Evolutionary conservation across 37 sponge, comb jelly and placozoan species (phyloP).

Genomic region (Chondrosia reniformis): DNA sequence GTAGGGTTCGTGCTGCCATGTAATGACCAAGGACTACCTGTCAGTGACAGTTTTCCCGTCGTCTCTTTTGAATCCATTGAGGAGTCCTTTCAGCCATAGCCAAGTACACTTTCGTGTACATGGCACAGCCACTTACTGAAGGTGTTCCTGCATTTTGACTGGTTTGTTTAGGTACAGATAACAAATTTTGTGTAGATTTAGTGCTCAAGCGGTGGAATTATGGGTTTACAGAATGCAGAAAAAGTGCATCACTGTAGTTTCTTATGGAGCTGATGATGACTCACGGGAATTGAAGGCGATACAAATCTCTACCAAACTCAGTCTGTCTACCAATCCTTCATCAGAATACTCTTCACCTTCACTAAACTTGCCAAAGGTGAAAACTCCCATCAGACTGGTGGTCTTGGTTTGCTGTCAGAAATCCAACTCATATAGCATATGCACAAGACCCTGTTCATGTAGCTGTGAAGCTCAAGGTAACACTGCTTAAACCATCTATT

Average conservation of each 20-base stretch:
- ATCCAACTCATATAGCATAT: slow-evolving; percentile 2
- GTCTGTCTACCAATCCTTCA: no score
- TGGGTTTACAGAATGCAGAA: slow-evolving; percentile 2
- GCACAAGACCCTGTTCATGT: slow-evolving; percentile 37
- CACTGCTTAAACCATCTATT: slow-evolving; percentile 32
- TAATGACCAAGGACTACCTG: slow-evolving; percentile 8
- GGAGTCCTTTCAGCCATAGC: slow-evolving; percentile 7
- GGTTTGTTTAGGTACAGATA: slow-evolving; percentile 32
- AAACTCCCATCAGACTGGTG: not conserved
- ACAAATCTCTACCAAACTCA: slow-evolving; percentile 3
- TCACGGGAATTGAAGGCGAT: slow-evolving; percentile 17
- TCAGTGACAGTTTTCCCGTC: slow-evolving; percentile 7
- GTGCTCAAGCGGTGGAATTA: slow-evolving; percentile 24
- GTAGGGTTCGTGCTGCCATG: slow-evolving; percentile 38
- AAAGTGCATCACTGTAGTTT: slow-evolving; percentile 2
- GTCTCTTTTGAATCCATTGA: slow-evolving; percentile 15
- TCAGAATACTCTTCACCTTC: not conserved
- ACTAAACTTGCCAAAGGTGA: not conserved
- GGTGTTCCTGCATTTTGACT: slow-evolving; percentile 20
- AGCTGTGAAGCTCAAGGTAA: slow-evolving; percentile 31
- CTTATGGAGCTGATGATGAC: slow-evolving; percentile 39
- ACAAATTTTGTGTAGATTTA: slow-evolving; percentile 13
- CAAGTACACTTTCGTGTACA: slow-evolving; percentile 36
- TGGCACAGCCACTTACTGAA: slow-evolving; percentile 25
- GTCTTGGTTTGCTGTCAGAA: not conserved